phyloP scores from a whole-genome alignment of 2,888 invertebrate genomes.

The Sialis fuliginosa region DNA sequence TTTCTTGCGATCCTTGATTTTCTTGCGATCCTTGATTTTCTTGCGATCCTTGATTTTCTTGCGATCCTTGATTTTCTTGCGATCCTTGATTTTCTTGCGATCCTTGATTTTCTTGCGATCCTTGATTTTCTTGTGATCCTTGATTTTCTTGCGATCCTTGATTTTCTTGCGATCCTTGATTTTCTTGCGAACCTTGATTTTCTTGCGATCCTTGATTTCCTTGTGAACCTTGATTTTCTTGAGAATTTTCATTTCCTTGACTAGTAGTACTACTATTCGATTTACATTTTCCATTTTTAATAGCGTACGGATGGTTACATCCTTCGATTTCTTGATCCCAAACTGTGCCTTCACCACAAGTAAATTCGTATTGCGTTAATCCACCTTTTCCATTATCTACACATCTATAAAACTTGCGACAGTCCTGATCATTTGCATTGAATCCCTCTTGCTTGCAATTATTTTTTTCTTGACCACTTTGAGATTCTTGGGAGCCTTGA shows the following conservation, averaged over 20 bases:
- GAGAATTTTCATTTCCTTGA: neutral
- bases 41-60: neutral
- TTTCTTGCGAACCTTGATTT: neutral
- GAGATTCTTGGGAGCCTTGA: slow-evolving; percentile 7
- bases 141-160: neutral
- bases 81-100: neutral
- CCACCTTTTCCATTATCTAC: slow-evolving; percentile 40
- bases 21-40: slow-evolving; percentile 1
- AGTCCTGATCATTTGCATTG: slow-evolving; percentile 27
- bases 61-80: neutral
- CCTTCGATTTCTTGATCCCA: slow-evolving; percentile 46
- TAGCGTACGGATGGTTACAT: slow-evolving; percentile 39
- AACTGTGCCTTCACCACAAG: slow-evolving; percentile 46
- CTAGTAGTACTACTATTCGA: slow-evolving; percentile 7
- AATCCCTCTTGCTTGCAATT: slow-evolving; percentile 30
- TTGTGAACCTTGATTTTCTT: neutral
- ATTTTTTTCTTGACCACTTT: slow-evolving; percentile 3
- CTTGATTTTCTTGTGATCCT: neutral
- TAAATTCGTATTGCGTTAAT: slow-evolving; percentile 37
- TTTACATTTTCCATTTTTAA: slow-evolving; percentile 16
- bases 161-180: neutral
- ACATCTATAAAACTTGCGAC: slow-evolving; percentile 62
- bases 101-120: neutral
- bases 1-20: neutral
- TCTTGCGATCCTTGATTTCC: neutral